Base-by-base conservation (phyloP, 2,888 invertebrate species). In the Nudaria mundana region DNA sequence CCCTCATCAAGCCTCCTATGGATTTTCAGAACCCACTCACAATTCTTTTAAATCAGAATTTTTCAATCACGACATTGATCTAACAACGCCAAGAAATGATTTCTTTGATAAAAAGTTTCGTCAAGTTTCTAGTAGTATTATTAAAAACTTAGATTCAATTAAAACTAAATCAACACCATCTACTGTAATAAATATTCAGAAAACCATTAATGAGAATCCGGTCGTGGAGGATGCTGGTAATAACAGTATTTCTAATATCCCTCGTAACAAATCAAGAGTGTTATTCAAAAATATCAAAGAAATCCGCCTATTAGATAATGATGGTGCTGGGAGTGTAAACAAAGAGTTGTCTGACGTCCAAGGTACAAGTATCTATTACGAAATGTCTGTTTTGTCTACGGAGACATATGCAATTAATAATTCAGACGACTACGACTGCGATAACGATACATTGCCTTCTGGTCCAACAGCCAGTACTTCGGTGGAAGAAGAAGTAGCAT, bases 251-350 rank as follows among this genome's bases (percentile, higher is more conserved):
- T 86, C 87, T n/a, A 80, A 83, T 48, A 82, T 81, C 30, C 87
- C 87, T n/a, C 76, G 65, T 54, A 88, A 87, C 56, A 84, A 81
- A 61, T 85, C 87, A 15, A 78, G 84, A 55, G 83, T 90, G 36
- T 78, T 80, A 45, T 89, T 87, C 52, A 90, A 90, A 55, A 89
- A 91, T 71, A 91, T 90, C 54, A 89, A 90, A 78, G 81, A 89
- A 62, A 79, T 89, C 43, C 80, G 81, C 44, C 66, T 87, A 39
- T 63, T 75, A 52, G 87, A 89, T 57, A 87, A 85, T 42, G 87
- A 87, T 40, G 73, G 80, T 37, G 82, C 85, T 40, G 73, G 76
- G 16, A 81, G 75, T 39, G 66, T 66, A 40, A 81, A 77, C 29
- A 80, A 78, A 66, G 80, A 76, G 58, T 63, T 85, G 55, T 82